Base-by-base conservation (phyloP, 2,113 vertebrate species). In the Jacana jacana region DNA sequence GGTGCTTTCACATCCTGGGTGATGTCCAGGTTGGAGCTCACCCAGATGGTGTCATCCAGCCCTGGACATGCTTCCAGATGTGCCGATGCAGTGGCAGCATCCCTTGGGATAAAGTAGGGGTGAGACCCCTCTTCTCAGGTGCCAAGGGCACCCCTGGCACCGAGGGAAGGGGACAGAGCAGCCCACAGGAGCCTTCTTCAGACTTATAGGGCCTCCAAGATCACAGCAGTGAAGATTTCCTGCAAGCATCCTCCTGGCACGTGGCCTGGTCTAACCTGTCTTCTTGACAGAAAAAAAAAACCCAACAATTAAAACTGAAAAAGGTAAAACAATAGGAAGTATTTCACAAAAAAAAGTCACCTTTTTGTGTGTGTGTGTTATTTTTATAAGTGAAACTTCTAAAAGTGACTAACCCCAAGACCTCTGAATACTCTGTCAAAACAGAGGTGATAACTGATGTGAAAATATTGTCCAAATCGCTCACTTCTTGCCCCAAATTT, bases 91-190 rank as follows among this genome's bases (percentile, higher is more conserved):
- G 5, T 8, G 44, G 64, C 44, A 79, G 40, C 23, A 19, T 71
- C 83, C 71, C 7, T 0, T 7, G 66, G 80, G 61, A 48, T 54
- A 18, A 5, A 54, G 69, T 30, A 25, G 52, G 42, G 49, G 4
- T 0, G 1, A 63, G 54, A 17, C 4, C 40, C 42, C 14, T 3
- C 1, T 17, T 7, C 54, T 76, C 42, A 24, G n/a, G 33, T 48
- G 27, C 15, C 7, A 11, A 68, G 11, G 68, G 24, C 24, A 9
- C 6, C 40, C 30, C 35, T 48, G 69, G 40, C 49, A 7, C 24
- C 4, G 3, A 35, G 44, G 24, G 13, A 48, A 78, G 55, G 70
- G 57, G 31, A n/a, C 31, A 30, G 46, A 71, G 61, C n/a, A 75
- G 30, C 18, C 89, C 44, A 16, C 42, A 46, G 39, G 28, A 86